phyloP scores from a whole-genome alignment of 2,113 vertebrate species.

The Pandion haliaetus region DNA sequence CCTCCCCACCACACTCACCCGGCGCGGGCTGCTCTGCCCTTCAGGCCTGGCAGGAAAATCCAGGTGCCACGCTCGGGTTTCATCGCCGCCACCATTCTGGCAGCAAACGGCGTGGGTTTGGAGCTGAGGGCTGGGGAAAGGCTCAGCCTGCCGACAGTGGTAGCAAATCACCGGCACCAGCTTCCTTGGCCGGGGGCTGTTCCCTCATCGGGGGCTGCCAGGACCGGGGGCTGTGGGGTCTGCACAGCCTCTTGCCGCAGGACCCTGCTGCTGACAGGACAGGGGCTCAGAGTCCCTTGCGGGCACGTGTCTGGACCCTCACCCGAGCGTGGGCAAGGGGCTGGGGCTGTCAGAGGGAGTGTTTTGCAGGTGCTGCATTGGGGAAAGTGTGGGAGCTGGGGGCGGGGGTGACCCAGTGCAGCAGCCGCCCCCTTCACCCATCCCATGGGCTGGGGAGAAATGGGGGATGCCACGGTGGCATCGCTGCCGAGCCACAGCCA shows the following conservation, averaged over 20 bases:
- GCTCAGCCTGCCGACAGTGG: fast-evolving
- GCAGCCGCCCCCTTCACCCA: fast-evolving
- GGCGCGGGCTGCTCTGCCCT: background rate
- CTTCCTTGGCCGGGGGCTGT: background rate
- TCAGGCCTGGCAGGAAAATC: background rate
- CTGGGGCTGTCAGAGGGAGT: background rate
- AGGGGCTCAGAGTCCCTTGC: background rate
- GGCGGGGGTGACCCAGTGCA: too few species aligned
- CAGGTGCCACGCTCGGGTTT: fast-evolving
- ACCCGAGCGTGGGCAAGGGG: fast-evolving
- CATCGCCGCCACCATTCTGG: background rate
- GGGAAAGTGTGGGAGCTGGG: fast-evolving
- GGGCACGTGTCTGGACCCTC: fast-evolving
- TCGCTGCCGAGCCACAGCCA: background rate
- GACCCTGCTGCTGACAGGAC: background rate
- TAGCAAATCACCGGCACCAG: fast-evolving
- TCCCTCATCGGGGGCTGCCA: background rate
- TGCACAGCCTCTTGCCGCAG: background rate
- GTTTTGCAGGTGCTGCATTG: fast-evolving
- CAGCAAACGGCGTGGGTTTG: background rate
- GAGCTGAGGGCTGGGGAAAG: background rate
- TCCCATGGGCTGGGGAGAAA: background rate
- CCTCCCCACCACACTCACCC: too few species aligned
- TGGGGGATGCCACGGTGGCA: background rate
- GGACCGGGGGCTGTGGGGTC: background rate